Base-by-base conservation (phyloP, 2,113 vertebrate genomes). In the Pomatorhinus ruficollis region DNA sequence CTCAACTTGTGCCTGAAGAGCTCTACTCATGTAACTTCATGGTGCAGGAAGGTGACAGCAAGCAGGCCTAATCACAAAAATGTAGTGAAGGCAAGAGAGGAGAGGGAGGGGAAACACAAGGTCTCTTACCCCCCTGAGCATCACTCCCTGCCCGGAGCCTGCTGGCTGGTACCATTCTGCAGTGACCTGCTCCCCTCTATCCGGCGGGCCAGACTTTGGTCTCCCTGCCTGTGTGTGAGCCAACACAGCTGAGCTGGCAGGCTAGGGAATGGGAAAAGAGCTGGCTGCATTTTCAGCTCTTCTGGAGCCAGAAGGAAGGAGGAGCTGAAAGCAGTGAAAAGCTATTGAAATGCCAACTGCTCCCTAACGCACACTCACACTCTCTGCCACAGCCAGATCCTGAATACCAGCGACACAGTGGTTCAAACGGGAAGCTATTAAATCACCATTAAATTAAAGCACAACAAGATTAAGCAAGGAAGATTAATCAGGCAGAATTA, bases 101-200 rank as follows among this genome's bases (percentile, higher is more conserved):
- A 61, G 18, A 49, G 16, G 15, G 11, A 70, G 3, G 7, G 30
- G 60, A 50, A 83, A 35, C 25, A 30, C 4, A 53, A 66, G 25
- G 28, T 69, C 31, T 44, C 13, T n/a, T 10, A 22, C 2, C 1
- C 2, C 12, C 1, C 25, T 1, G 4, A 54, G 17, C 53, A 76
- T 18, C 61, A 54, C 1, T 2, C 18, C 11, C 15, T 6, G 2
- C 33, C 12, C 0, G 0, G n/a, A 72, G 25, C 18, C 35, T 0
- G 0, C 16, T 0, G 7, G 44, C 49, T 21, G 28, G 12, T 61
- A 66, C 59, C 50, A 42, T 1, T 1, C 57, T 88, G 83, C 40
- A 82, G 40, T 0, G 2, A 39, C 69, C 69, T 68, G 52, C 77
- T 84, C 28, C 52, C 89, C 52, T 61, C 0, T 4, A 30, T 75